phyloP scores from a whole-genome alignment of 2,888 invertebrate species.

The Diarsia brunnea region DNA sequence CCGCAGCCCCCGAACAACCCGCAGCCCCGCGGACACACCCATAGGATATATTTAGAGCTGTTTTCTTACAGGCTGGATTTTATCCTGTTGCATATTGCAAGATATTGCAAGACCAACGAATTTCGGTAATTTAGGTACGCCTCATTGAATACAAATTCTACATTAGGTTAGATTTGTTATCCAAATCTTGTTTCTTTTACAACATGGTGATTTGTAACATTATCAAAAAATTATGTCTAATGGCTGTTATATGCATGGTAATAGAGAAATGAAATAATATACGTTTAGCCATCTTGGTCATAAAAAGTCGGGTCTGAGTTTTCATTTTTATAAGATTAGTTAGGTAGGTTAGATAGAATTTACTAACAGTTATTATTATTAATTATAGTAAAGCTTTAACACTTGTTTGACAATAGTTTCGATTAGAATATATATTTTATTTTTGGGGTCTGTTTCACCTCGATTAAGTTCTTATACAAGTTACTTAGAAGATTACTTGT shows the following conservation, averaged over 20 bases:
- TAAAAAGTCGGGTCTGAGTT: conserved; percentile 78
- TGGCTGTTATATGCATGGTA: conserved; percentile 71
- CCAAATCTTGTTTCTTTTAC: not conserved
- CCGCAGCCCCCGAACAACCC: no score
- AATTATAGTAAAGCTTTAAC: conserved; percentile 19
- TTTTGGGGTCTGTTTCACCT: not conserved
- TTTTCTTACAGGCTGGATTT: not conserved
- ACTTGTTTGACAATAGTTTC: conserved; percentile 32
- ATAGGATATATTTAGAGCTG: not conserved
- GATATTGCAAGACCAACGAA: not conserved
- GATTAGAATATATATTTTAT: conserved; percentile 4
- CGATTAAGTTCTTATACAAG: not conserved
- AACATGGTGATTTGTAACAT: not conserved
- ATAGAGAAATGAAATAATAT: conserved; percentile 58
- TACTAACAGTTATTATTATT: conserved; percentile 8
- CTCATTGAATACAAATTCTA: not conserved
- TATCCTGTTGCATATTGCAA: not conserved
- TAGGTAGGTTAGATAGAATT: not conserved
- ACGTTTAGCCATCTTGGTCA: conserved; percentile 87
- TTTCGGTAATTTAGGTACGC: not conserved
- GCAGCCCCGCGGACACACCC: no score
- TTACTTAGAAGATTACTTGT: not conserved
- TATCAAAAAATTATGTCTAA: conserved; percentile 66
- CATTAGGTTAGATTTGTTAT: not conserved
- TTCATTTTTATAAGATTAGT: conserved; percentile 1